Percentiles rank a stretch among this genome's conserved stretches.
phyloP scores from a whole-genome alignment of 2,797 vertebrate genomes.

The Falco berigora region DNA sequence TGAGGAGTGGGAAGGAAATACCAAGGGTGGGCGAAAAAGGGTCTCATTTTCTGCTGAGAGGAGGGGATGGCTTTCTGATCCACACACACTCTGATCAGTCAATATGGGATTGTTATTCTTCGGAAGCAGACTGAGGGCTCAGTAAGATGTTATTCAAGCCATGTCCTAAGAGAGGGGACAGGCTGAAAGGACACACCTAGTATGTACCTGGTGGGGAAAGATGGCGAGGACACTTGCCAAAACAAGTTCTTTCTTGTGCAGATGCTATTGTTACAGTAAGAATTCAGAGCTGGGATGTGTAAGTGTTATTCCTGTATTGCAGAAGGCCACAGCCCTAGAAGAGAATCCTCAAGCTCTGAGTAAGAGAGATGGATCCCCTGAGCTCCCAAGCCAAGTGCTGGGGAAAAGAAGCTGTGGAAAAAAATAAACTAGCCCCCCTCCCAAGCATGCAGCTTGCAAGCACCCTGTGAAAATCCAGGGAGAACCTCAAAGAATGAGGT shows the following conservation, averaged over 20 bases:
- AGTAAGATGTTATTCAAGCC: neutral
- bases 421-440: neutral
- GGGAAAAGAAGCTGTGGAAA: neutral
- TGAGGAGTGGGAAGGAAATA: neutral
- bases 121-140: neutral
- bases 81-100: accelerated
- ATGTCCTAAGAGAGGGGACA: neutral
- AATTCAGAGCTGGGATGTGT: neutral
- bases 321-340: neutral
- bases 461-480: neutral
- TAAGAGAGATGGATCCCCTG: neutral
- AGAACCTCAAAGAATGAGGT: neutral
- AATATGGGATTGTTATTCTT: accelerated
- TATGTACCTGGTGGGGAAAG: neutral
- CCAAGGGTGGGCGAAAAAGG: neutral
- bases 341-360: neutral
- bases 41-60: neutral
- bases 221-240: neutral
- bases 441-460: neutral
- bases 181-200: neutral
- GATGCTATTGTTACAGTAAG: neutral
- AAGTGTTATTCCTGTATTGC: neutral
- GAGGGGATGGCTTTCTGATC: neutral
- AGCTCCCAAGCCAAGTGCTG: neutral
- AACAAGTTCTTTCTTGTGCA: neutral